phyloP scores from a whole-genome alignment of 2,797 vertebrate genomes.

The Melanotaenia nigrans region DNA sequence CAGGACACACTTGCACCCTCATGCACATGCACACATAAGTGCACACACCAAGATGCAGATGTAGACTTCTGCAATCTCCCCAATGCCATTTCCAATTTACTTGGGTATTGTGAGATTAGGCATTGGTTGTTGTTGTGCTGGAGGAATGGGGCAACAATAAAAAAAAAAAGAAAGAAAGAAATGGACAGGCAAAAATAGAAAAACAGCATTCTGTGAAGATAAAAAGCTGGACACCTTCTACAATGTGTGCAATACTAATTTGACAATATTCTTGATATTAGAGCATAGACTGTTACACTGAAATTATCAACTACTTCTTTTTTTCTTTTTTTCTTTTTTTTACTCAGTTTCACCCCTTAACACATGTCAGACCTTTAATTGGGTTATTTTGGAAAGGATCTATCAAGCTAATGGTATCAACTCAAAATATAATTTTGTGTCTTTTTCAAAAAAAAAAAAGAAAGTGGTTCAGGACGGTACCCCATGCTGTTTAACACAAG shows the following conservation, averaged over 20 bases:
- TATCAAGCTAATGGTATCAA: conserved; percentile 15
- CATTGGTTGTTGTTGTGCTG: conserved; percentile 23
- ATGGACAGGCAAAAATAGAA: conserved; percentile 7
- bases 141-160: conserved; percentile 28
- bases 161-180: conserved; percentile 1
- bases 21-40: conserved; percentile 23
- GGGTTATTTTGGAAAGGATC: conserved; percentile 1
- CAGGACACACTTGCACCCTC: conserved; percentile 52
- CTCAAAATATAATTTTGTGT: conserved; percentile 2
- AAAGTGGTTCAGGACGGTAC: conserved; percentile 54
- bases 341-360: conserved; percentile 20
- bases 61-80: conserved; percentile 70
- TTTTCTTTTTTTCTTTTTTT: conserved; percentile 14
- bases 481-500: conserved; percentile 80
- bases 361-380: conserved; percentile 4
- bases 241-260: conserved; percentile 21
- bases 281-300: neutral
- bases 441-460: conserved; percentile 18
- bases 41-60: conserved; percentile 51
- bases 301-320: neutral
- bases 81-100: conserved; percentile 71
- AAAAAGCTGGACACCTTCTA: conserved; percentile 2
- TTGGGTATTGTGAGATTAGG: conserved; percentile 53
- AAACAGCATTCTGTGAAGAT: conserved; percentile 8
- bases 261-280: conserved; percentile 6